These are phyloP conservation scores for Dendroctonus valens DNA, from an alignment of 1,140 invertebrate genomes.

Conservation along the genomic window DNA sequence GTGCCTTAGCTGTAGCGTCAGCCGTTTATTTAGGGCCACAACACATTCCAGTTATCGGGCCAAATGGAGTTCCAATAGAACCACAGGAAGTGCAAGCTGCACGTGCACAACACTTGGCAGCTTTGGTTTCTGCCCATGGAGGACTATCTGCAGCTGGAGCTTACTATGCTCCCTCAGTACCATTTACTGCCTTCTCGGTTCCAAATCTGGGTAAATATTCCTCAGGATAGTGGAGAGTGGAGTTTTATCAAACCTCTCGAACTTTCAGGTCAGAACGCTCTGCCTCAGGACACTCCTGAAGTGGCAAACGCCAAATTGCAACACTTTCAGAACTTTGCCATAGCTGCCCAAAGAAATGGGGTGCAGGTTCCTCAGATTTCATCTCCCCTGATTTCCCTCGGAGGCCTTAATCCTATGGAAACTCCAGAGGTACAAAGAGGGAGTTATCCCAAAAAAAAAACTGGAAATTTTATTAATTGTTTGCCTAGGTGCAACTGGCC, in stretches of 20 bases:
- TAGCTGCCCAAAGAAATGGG: conserved; percentile 53
- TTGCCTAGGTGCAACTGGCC: conserved; percentile 54
- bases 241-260: neutral
- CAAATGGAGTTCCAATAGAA: conserved; percentile 50
- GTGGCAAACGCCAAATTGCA: conserved; percentile 62
- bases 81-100: conserved; percentile 62
- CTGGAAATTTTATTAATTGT: conserved; percentile 43
- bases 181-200: conserved; percentile 7
- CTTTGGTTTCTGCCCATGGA: conserved; percentile 53
- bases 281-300: conserved; percentile 63
- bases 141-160: conserved; percentile 19
- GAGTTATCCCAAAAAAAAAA: neutral
- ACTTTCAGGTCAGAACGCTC: conserved; percentile 48
- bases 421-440: conserved; percentile 51
- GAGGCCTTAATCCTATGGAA: conserved; percentile 44
- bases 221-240: neutral
- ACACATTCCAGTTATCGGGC: conserved; percentile 40
- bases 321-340: conserved; percentile 61
- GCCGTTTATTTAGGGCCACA: conserved; percentile 34
- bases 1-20: conserved; percentile 38
- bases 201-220: conserved; percentile 1
- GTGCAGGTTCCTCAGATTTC: conserved; percentile 41
- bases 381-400: conserved; percentile 33
- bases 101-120: conserved; percentile 58
- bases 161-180: conserved; percentile 42